Evolutionary conservation across 2,888 invertebrate species (phyloP), one percentile per base, ranked within the genome.

Genomic region (Griposia aprilina): DNA sequence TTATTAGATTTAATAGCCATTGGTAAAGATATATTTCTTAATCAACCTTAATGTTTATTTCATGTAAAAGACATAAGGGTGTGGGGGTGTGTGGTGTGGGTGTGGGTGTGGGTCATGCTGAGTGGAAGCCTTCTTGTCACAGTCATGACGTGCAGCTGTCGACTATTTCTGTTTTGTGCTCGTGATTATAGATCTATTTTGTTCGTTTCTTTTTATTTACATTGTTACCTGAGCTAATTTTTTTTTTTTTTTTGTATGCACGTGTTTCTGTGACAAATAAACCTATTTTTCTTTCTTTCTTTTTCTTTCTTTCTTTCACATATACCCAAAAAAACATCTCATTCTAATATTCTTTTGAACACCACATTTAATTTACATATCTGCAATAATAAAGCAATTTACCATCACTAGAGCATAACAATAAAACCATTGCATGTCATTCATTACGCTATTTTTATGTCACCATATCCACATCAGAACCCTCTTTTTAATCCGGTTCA

Each of bases 401-500:
- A 84, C 75, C 63, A 72, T 69, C 78, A 75, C 70, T 26, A 41
- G 5, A 76, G 57, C 72, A 76, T 74, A 76, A 87, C 67, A 80
- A 86, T 81, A 76, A 81, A 87, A 74, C 69, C 67, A 84, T 75
- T 72, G 57, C 74, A 63, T 66, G 76, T 68, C 78, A 80, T 83
- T 77, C 68, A 83, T 65, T 76, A 57, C 67, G 36, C 52, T 0
- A 73, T 79, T 73, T 82, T 83, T 75, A 76, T 77, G 69, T 80
- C 81, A 80, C 68, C 76, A 13, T 80, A 69, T 63, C 82, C 76
- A 80, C 59, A 80, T 65, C 17, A 52, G 76, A 65, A 76, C 87
- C 88, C 88, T 80, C 84, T 79, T 82, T 83, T 84, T 76, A 78
- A 87, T 76, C 77, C 80, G 71, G 62, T 68, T 62, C 71, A 74